Base-by-base conservation (phyloP, 2,888 invertebrate genomes). In the Chesias legatella region DNA sequence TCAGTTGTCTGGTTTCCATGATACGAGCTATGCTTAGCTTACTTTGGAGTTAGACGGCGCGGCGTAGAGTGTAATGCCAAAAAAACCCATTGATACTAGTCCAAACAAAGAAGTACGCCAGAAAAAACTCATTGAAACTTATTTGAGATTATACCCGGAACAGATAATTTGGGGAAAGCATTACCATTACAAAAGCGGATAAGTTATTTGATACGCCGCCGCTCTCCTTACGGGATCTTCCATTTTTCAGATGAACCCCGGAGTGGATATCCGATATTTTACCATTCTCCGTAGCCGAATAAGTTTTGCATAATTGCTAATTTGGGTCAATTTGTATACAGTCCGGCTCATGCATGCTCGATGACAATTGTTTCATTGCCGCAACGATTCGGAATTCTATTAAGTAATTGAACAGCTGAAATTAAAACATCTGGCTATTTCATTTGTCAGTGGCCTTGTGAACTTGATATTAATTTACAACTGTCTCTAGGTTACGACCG, bases 111-210 rank as follows among this genome's bases (percentile, higher is more conserved):
- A 56, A 49, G 53, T 45, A 49, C 44, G 33, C 38, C 51, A 33
- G 41, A 51, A 53, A 47, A 46, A 58, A 54, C 49, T 49, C 50
- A 35, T 43, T 47, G 39, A 58, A 65, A 60, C 48, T 61, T 72
- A 72, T 70, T 74, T 73, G 57, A 74, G 75, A 76, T 79, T 75
- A 73, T 73, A 65, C 69, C 58, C 64, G 56, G 72, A 62, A 57
- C 65, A 67, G 70, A 77, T 81, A 79, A 83, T 83, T 81, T 73
- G 48, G 64, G 61, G 63, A 58, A 58, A 63, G 61, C 64, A 85
- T 85, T 83, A 81, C 71, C 83, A 82, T 84, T 79, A 83, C 82
- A 83, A 83, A 82, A 77, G 73, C 62, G 69, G 70, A 72, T 69
- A 73, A 78, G 82, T 82, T 80, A 82, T 82, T 79, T 79, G 80